Evolutionary conservation across 2,888 invertebrate genomes (phyloP), one percentile per base, ranked within the genome.

Genomic region (Eilema griseolum): DNA sequence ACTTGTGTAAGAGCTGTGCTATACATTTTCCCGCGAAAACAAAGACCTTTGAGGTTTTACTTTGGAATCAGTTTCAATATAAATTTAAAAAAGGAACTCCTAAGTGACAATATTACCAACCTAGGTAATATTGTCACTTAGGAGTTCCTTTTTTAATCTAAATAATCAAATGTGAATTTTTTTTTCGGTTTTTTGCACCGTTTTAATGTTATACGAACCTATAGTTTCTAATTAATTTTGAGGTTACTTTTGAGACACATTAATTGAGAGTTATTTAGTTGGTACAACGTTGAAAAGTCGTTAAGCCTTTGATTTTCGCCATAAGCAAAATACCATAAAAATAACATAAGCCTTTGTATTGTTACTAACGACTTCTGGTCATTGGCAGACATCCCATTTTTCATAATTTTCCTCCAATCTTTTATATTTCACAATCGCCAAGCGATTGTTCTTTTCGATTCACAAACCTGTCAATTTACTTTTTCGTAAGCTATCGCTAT

Each of bases 401-500:
- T 81, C 78, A 81, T 75, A 73, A 57, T 62, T 80, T 82, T 76
- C 79, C 41, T 62, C 23, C 61, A 71, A 71, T 74, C 74, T 69
- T 74, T 82, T 78, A 72, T 82, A 61, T 80, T 80, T 65, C 71
- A 81, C 73, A 74, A 71, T 69, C 79, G 61, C 71, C 69, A 12
- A 56, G 66, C 72, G 69, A 81, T 82, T 83, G 83, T 83, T 83
- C 82, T 74, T 83, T 81, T 82, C 80, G 82, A 86, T 83, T 81
- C 85, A 89, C 78, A 67, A 70, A 81, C 85, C 91, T 92, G 91
- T 92, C 92, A 92, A 92, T 93, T 93, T 91, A 86, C 86, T 90
- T 90, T 88, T 89, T 89, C 89, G 88, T 86, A 85, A 87, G 87
- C 90, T 93, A 94, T 93, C 92, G 90, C 88, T 83, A 85, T 86